Evolutionary conservation across 2,888 invertebrate species (phyloP).

Genomic region (Nemoura dubitans): DNA sequence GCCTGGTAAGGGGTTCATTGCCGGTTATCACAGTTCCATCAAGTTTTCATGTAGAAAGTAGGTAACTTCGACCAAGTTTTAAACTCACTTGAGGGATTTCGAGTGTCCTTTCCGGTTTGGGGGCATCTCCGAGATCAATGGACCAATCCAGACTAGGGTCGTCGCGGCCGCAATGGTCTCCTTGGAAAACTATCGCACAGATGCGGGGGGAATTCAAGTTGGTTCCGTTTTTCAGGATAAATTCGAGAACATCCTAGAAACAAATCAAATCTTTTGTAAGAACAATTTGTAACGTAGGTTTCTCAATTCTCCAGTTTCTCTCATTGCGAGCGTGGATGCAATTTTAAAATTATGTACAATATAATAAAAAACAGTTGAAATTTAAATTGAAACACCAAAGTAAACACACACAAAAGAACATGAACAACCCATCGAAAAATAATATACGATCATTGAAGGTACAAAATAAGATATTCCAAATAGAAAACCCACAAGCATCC

Average conservation of each 20-base stretch:
- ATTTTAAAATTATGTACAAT: too few relatives aligned
- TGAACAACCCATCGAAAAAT: too few relatives aligned
- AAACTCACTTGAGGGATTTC: neutral
- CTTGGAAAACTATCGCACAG: conserved; percentile 68
- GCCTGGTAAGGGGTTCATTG: neutral
- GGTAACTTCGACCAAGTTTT: neutral
- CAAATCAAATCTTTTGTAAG: neutral
- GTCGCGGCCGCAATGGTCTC: conserved; percentile 60
- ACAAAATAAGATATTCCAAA: too few relatives aligned
- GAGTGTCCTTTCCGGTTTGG: conserved; percentile 43
- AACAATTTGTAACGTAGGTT: too few relatives aligned
- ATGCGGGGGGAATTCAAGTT: conserved; percentile 65
- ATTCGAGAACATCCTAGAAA: conserved; percentile 24
- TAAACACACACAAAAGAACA: too few relatives aligned
- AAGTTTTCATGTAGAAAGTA: neutral
- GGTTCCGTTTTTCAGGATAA: conserved; percentile 52
- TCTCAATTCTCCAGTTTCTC: too few relatives aligned
- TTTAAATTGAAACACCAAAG: too few relatives aligned
- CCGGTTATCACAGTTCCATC: neutral
- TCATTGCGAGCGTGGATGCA: too few relatives aligned
- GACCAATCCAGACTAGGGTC: conserved; percentile 65
- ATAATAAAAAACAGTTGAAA: too few relatives aligned
- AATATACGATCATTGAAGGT: too few relatives aligned
- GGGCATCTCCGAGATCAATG: conserved; percentile 55
- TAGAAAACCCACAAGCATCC: too few relatives aligned